Base-by-base conservation (phyloP, 2,113 vertebrate genomes). In the Eira barbara region DNA sequence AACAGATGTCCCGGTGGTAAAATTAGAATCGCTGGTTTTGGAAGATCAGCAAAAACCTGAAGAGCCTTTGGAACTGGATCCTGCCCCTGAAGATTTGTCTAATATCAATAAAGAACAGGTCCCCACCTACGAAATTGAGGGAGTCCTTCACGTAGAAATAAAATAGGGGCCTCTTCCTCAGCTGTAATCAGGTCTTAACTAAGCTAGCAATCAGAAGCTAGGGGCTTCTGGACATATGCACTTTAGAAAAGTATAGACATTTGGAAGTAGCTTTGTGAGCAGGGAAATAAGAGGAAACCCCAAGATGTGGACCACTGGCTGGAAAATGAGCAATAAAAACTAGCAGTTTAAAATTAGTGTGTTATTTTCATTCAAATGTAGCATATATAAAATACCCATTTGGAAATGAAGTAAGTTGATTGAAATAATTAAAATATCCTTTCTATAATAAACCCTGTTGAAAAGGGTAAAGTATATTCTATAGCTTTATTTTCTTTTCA, bases 251-350 rank as follows among this genome's bases (percentile, higher is more conserved):
- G 23, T 18, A 12, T 84, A 59, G 36, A 71, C 52, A 71, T 89
- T 89, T 73, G 45, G 63, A 95, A 92, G 73, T 80, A 91, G 45
- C 57, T 90, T 87, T 94, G 78, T 85, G 76, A 95, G 63, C 27
- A 76, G 25, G 57, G 13, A 93, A 95, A 87, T 47, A 31, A 95
- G 86, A 96, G 61, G 29, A 45, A 91, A 89, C 20, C 15, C 49
- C 27, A 80, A 69, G 34, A 89, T 4, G 17, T 47, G n/a, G 27
- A 61, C 13, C 89, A 21, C 78, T 95, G n/a, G 25, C 76, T 96
- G 71, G 49, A 94, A 96, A 97, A 74, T 69, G 20, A 94, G 49
- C 84, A 97, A 97, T 97, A 98, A 98, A 97, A 96, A 85, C 21
- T 8, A 93, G 17, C 29, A 29, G 39, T 92, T 95, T 91, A 89